Percentiles rank a stretch among this genome's conserved stretches.
phyloP scores from a whole-genome alignment of 2,888 invertebrate genomes.

The Agriotes lineatus region DNA sequence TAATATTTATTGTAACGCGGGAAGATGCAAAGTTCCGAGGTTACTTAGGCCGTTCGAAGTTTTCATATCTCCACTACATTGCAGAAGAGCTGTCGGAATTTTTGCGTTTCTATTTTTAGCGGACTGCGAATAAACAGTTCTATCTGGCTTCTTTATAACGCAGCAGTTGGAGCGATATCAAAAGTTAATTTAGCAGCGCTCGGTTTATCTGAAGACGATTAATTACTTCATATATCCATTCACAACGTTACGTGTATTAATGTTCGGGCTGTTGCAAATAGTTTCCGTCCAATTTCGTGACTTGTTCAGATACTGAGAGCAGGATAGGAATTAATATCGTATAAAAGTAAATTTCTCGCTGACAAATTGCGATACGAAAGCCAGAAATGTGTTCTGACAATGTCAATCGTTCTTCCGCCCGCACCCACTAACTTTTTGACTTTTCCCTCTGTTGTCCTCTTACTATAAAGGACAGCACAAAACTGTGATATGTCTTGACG shows the following conservation, averaged over 20 bases:
- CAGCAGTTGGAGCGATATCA: background rate
- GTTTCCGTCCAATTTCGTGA: slow-evolving; percentile 7
- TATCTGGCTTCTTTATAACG: background rate
- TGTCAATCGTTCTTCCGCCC: slow-evolving; percentile 25
- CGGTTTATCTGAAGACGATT: background rate
- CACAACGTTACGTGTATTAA: background rate
- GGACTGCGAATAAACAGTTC: background rate
- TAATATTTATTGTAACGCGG: background rate
- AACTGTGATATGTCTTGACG: slow-evolving; percentile 33
- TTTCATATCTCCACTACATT: background rate
- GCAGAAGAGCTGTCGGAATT: too few species aligned
- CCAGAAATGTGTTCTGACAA: slow-evolving; percentile 20
- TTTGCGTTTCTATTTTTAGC: background rate
- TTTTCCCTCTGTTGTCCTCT: slow-evolving; percentile 30
- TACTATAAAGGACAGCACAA: slow-evolving; percentile 25
- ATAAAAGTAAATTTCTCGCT: background rate
- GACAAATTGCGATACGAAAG: slow-evolving; percentile 7
- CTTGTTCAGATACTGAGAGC: slow-evolving; percentile 3
- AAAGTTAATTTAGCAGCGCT: background rate
- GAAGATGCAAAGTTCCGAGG: background rate
- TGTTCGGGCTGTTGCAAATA: background rate
- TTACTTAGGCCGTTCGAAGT: background rate
- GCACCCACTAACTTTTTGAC: slow-evolving; percentile 10
- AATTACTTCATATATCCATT: background rate
- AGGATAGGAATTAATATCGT: background rate